A percentile compares a stretch with the other conserved stretches of the same genome.
phyloP scores from a whole-genome alignment of 2,113 vertebrate genomes.

The Hippocampus guttulatus region DNA sequence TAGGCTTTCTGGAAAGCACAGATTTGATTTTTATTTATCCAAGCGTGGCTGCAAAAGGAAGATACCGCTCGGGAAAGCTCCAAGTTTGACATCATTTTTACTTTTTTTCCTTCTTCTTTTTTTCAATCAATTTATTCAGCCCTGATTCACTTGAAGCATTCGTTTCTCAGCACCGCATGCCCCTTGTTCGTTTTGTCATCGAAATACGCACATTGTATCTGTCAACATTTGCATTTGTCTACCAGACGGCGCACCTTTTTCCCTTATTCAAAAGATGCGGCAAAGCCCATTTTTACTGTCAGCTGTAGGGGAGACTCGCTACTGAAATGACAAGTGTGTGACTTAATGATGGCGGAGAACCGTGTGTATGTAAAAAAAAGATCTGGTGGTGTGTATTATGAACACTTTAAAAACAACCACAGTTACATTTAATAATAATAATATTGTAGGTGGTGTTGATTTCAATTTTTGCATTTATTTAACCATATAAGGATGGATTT shows the following conservation, averaged over 20 bases:
- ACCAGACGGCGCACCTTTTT: background rate
- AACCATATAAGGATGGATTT: too few relatives aligned
- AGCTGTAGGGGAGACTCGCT: too few relatives aligned
- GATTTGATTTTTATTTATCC: slow-evolving; percentile 61
- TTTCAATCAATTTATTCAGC: background rate
- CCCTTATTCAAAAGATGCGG: background rate
- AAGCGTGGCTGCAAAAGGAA: slow-evolving; percentile 49
- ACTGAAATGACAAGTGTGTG: too few relatives aligned
- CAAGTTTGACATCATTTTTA: slow-evolving; percentile 5
- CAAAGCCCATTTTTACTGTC: background rate
- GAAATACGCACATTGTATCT: background rate
- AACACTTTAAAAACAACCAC: too few relatives aligned
- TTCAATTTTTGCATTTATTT: too few relatives aligned
- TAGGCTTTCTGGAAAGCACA: slow-evolving; percentile 58
- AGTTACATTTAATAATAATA: too few relatives aligned
- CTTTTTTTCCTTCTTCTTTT: background rate
- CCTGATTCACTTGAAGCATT: slow-evolving; percentile 7
- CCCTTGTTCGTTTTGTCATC: slow-evolving; percentile 18
- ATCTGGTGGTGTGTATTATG: too few relatives aligned
- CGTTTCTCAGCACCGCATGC: slow-evolving; percentile 7
- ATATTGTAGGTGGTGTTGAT: too few relatives aligned
- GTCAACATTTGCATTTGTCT: background rate
- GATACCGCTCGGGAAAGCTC: slow-evolving; percentile 47
- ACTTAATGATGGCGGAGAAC: too few relatives aligned
- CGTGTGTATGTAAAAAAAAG: too few relatives aligned